Evolutionary conservation across 1,140 invertebrate genomes (phyloP).

Genomic region (Drosophila lini): DNA sequence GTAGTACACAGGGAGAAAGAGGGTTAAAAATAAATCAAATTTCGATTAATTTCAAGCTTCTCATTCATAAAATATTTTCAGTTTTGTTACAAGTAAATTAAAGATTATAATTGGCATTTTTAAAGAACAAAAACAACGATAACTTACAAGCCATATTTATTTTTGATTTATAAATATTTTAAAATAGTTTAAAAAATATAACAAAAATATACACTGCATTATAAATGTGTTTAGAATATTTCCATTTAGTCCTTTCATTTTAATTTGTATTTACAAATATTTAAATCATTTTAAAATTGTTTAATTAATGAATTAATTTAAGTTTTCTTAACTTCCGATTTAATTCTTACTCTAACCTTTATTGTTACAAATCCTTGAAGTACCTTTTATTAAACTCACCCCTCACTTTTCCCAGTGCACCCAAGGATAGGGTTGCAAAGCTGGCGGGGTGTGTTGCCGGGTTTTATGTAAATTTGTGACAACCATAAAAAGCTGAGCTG

Average conservation of each 20-base stretch:
- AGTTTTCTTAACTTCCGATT: too few relatives aligned
- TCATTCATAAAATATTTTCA: not conserved
- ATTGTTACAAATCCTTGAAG: not conserved
- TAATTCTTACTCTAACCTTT: too few relatives aligned
- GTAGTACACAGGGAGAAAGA: conserved; percentile 46
- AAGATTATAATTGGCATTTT: not conserved
- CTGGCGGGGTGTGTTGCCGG: conserved; percentile 22
- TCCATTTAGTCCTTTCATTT: too few relatives aligned
- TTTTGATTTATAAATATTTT: too few relatives aligned
- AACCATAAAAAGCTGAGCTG: conserved; percentile 61
- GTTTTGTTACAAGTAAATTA: not conserved
- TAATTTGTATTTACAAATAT: too few relatives aligned
- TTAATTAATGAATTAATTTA: too few relatives aligned
- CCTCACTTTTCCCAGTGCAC: conserved; percentile 1
- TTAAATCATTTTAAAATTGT: too few relatives aligned
- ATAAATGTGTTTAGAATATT: too few relatives aligned
- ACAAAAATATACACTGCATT: too few relatives aligned
- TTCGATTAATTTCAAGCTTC: not conserved
- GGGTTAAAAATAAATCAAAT: not conserved
- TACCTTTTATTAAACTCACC: not conserved
- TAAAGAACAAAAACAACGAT: too few relatives aligned
- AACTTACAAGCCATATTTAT: too few relatives aligned
- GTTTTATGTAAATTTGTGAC: conserved; percentile 58
- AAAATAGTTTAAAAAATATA: too few relatives aligned
- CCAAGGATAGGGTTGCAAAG: conserved; percentile 58